Percentiles rank a stretch among this genome's conserved stretches.
Conservation (phyloP, 2,888 invertebrate genomes). For the Ecliptopera silaceata region DNA sequence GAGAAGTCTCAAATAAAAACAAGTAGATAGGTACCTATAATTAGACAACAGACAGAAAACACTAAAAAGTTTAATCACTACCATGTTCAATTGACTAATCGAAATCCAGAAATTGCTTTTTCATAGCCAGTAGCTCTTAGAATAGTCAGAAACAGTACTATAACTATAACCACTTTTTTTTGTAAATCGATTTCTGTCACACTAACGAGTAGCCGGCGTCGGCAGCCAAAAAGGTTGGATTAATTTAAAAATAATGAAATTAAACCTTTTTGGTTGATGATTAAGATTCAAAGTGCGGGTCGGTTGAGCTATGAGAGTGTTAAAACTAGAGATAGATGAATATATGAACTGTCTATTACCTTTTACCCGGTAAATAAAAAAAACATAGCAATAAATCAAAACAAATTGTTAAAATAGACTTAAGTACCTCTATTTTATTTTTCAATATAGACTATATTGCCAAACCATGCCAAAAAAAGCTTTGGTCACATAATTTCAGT, state of each 20-base stretch:
- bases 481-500: no score
- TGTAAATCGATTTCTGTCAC: constrained; percentile 28
- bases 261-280: constrained; percentile 4
- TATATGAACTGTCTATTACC: constrained; percentile 3
- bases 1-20: constrained; percentile 1
- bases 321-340: neutral
- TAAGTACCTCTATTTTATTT: no score
- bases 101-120: constrained; percentile 28
- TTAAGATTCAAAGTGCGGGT: constrained; percentile 15
- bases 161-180: constrained; percentile 55
- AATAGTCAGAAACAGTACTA: constrained; percentile 31
- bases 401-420: no score
- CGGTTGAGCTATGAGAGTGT: constrained; percentile 6
- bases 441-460: no score
- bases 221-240: constrained; percentile 3
- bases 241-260: constrained; percentile 10
- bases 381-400: no score
- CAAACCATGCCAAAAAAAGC: no score
- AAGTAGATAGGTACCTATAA: neutral
- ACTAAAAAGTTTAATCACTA: constrained; percentile 16
- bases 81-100: constrained; percentile 19
- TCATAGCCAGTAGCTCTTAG: constrained; percentile 37
- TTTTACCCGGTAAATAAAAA: no score
- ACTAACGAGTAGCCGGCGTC: constrained; percentile 39
- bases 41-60: neutral